Base-by-base conservation (phyloP, 2,113 vertebrate genomes). In the Sinosuthora webbiana region DNA sequence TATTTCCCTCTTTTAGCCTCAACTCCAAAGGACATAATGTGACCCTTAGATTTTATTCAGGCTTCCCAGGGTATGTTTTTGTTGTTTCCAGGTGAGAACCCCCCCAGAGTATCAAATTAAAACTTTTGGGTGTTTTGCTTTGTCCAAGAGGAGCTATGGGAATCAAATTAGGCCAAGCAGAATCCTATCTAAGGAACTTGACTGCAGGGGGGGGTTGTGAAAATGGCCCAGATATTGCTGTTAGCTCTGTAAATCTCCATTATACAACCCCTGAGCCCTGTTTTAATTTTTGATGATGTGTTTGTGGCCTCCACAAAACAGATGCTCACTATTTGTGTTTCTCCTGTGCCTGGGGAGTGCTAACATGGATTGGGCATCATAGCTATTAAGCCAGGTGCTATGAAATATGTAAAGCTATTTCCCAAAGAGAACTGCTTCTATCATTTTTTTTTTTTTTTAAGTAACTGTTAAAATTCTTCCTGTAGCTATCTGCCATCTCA, bases 321-420 rank as follows among this genome's bases (percentile, higher is more conserved):
- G 90, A 90, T 95, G 92, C 60, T 94, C 92, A 55, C 83, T 90
- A 5, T 96, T 71, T 92, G 68, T 92, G 60, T 28, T 86, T 74
- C 47, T 90, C 10, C 20, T 30, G 55, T 67, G 76, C 39, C 91
- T 71, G 45, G 90, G 71, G 94, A 94, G 47, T 55, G 56, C 94
- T 89, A 67, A 86, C 89, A 83, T n/a, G 87, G 71, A 59, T 86
- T 90, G 86, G 94, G 68, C 93, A 92, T 81, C 89, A 50, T 64
- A 0, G 14, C 86, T 85, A 21, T 45, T 89, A 79, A 89, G 83
- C 68, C 91, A 96, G 83, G 94, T 94, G 83, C 76, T 90, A 78
- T 83, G 89, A 92, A 94, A 94, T 94, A 94, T 89, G 90, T 73
- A 93, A 93, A 92, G 55, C 88, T 77, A 63, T 80, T 89, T 93